phyloP scores from a whole-genome alignment of 1,140 invertebrate genomes.

The Paralvinella palmiformis region DNA sequence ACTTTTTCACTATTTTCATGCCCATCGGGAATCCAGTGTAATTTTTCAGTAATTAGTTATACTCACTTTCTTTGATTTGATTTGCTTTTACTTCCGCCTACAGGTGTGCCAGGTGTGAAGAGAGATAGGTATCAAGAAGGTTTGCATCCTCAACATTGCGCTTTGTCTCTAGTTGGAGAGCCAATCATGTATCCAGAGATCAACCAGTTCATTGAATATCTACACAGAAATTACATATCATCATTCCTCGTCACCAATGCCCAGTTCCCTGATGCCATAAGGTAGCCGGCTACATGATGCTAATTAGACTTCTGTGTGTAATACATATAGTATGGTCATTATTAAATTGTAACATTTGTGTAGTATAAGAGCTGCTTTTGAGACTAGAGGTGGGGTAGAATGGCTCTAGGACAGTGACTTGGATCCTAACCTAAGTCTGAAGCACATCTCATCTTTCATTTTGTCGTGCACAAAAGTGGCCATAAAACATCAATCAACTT shows the following conservation, averaged over 20 bases:
- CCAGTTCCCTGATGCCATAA: constrained; percentile 61
- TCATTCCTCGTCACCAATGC: constrained; percentile 63
- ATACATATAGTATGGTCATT: too few species aligned
- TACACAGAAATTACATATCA: constrained; percentile 57
- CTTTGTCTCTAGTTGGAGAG: constrained; percentile 62
- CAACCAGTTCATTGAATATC: constrained; percentile 55
- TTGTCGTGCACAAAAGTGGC: too few species aligned
- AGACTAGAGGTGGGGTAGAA: too few species aligned
- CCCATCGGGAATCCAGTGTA: neutral
- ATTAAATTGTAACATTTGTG: too few species aligned
- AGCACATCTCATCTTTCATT: too few species aligned
- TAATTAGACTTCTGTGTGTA: neutral
- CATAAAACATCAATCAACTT: too few species aligned
- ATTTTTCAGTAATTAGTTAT: neutral
- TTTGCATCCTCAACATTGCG: constrained; percentile 55
- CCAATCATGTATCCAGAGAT: constrained; percentile 67
- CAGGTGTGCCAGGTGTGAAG: constrained; percentile 60
- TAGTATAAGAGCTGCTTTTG: too few species aligned
- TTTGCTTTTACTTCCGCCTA: neutral
- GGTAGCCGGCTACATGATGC: constrained; percentile 29
- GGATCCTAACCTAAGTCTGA: too few species aligned
- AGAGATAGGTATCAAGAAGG: constrained; percentile 56
- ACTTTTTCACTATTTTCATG: neutral
- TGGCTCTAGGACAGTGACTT: too few species aligned
- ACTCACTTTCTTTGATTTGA: neutral